Conservation (phyloP, 2,888 invertebrate species). For the Pardosa pseudoannulata region DNA sequence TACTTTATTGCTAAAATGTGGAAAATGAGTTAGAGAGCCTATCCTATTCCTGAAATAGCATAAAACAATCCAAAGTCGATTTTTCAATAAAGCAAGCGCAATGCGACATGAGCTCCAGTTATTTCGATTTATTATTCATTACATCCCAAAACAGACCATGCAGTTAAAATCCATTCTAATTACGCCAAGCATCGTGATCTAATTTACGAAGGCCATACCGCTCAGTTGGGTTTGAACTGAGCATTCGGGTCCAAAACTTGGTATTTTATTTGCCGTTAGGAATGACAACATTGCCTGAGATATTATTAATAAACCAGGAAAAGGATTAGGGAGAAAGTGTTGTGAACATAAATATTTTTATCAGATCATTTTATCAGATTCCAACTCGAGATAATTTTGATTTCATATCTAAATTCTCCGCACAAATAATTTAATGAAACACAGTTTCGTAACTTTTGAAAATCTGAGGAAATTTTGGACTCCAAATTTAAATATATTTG, state of each 20-base stretch:
- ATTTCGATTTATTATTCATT: slow-evolving; percentile 24
- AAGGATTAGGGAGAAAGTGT: slow-evolving; percentile 2
- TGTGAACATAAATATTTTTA: slow-evolving; percentile 18
- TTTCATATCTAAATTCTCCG: slow-evolving; percentile 5
- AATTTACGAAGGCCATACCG: background rate
- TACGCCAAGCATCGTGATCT: slow-evolving; percentile 1
- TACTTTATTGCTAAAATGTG: too few species aligned
- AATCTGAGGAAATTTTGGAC: background rate
- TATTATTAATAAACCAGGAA: slow-evolving; percentile 20
- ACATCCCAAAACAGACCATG: background rate
- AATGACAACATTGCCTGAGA: slow-evolving; percentile 13
- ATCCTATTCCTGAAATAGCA: background rate
- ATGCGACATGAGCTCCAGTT: background rate
- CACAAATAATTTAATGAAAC: slow-evolving; percentile 12
- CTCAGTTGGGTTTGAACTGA: background rate
- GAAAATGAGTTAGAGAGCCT: background rate
- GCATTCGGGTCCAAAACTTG: background rate
- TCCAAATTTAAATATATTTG: background rate
- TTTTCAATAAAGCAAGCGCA: slow-evolving; percentile 7
- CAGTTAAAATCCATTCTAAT: slow-evolving; percentile 24
- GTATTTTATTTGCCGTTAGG: slow-evolving; percentile 20
- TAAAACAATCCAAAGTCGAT: slow-evolving; percentile 1
- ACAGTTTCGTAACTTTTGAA: slow-evolving; percentile 3
- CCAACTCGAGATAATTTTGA: background rate
- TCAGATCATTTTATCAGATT: slow-evolving; percentile 14